These are phyloP conservation scores for Spea multiplicata DNA, from an alignment of 2,113 vertebrate species.

Conservation along the genomic window DNA sequence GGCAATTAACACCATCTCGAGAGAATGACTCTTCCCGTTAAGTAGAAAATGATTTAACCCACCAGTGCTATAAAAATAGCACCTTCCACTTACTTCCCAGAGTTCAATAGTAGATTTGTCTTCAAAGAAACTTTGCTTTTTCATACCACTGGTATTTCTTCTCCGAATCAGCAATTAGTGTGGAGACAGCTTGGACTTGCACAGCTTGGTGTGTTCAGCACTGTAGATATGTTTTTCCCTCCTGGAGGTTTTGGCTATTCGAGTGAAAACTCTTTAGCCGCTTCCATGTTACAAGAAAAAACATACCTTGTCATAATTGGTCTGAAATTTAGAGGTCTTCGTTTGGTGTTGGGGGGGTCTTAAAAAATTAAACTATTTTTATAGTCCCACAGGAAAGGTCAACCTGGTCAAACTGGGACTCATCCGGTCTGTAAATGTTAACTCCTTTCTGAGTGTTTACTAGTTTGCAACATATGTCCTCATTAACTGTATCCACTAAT, in stretches of 20 bases:
- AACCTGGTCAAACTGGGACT: conserved; percentile 33
- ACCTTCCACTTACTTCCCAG: conserved; percentile 23
- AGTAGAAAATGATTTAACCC: conserved; percentile 18
- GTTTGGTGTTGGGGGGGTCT: too few species aligned
- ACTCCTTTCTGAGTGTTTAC: conserved; percentile 61
- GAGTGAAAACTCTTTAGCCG: conserved; percentile 24
- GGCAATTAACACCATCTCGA: conserved; percentile 31
- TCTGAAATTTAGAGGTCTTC: too few species aligned
- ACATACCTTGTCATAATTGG: not conserved
- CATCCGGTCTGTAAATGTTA: conserved; percentile 66
- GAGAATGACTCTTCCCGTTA: conserved; percentile 8
- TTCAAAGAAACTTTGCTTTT: conserved; percentile 37
- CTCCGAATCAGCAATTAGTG: conserved; percentile 29
- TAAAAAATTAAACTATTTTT: too few species aligned
- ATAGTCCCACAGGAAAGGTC: not conserved
- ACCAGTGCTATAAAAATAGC: conserved; percentile 35
- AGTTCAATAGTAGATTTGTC: conserved; percentile 15
- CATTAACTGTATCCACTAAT: conserved; percentile 64
- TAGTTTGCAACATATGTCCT: conserved; percentile 66
- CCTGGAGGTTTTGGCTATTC: conserved; percentile 35
- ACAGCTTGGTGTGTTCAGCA: conserved; percentile 25
- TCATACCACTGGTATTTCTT: conserved; percentile 23
- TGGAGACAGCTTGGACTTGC: conserved; percentile 18
- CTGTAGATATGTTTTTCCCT: conserved; percentile 29
- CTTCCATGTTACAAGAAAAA: not conserved